These are phyloP conservation scores for Diorhabda carinulata DNA, from an alignment of 1,140 invertebrate genomes.

Conservation along the genomic window DNA sequence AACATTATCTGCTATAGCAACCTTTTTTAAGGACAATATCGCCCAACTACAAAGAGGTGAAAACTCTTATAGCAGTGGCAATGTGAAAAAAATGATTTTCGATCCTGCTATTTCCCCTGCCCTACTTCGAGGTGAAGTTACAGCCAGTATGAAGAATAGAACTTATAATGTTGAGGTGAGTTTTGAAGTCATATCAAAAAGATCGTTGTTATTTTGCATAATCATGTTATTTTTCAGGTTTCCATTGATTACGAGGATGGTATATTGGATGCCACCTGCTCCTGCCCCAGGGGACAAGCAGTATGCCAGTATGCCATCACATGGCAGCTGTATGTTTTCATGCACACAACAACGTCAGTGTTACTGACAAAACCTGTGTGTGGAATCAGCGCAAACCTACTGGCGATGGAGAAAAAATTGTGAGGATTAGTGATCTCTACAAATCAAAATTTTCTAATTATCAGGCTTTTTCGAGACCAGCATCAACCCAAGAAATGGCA, in stretches of 20 bases:
- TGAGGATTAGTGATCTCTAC: background rate
- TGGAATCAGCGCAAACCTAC: background rate
- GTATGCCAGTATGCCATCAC: constrained; percentile 17
- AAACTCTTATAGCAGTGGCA: constrained; percentile 15
- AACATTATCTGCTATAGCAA: constrained; percentile 10
- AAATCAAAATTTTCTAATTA: no score
- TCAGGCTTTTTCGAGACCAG: no score
- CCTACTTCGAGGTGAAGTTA: constrained; percentile 12
- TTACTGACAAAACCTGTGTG: constrained; percentile 11
- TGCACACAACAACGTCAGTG: constrained; percentile 16
- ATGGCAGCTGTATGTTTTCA: constrained; percentile 13
- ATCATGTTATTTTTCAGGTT: no score
- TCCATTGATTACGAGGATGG: constrained; percentile 13
- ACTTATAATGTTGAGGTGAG: constrained; percentile 6
- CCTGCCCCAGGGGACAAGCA: constrained; percentile 14
- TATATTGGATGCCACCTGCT: constrained; percentile 7
- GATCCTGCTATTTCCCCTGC: constrained; percentile 5
- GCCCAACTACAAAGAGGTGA: constrained; percentile 15
- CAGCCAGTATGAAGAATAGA: constrained; percentile 12
- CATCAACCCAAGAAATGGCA: no score
- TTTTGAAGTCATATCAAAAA: no score
- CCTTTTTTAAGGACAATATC: constrained; percentile 14
- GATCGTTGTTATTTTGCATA: no score
- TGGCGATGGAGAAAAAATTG: background rate
- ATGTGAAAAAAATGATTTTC: constrained; percentile 14